Base-by-base conservation (phyloP, 2,113 vertebrate genomes). In the Dasypus novemcinctus region DNA sequence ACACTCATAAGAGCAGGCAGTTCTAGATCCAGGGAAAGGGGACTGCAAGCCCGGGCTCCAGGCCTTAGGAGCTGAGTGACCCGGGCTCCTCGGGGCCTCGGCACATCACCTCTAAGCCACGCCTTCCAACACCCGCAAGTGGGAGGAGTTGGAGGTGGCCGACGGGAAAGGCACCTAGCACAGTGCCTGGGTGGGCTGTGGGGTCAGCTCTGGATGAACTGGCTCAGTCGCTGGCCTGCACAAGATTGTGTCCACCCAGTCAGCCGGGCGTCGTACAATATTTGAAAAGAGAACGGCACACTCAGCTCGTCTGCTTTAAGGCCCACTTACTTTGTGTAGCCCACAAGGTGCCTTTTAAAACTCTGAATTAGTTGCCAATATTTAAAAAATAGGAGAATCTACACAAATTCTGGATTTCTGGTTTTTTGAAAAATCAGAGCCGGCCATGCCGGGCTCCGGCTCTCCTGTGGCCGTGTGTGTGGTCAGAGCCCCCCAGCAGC, bases 331-430 rank as follows among this genome's bases (percentile, higher is more conserved):
- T 84, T 92, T 80, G 57, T 79, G 76, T 75, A 71, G 59, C 27
- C 33, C 33, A 84, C 18, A 54, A 0, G 13, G 25, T 54, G 36
- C 12, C 88, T 95, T 85, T 71, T 38, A 41, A 78, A 91, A 66
- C 15, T 59, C 85, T 12, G 52, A 74, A 92, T 86, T 72, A 61
- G 5, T 81, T 68, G 64, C 76, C 61, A 95, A 92, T 87, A 68
- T 95, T 95, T 90, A 82, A 43, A 36, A 79, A 95, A 75, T 36
- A 80, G 29, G n/a, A 86, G 29, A 41, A 49, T 43, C 15, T 59
- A 64, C 18, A 72, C 4, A 33, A 86, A 86, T 89, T 71, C 86
- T 71, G 41, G 41, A 76, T 91, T 91, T 69, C 83, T 31, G 78
- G 52, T 6, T 38, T 94, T 81, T 93, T 63, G 46, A 68, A 38